These are phyloP conservation scores for Xyliphius kryptos DNA, from an alignment of 2,113 vertebrate genomes.

Conservation along the genomic window DNA sequence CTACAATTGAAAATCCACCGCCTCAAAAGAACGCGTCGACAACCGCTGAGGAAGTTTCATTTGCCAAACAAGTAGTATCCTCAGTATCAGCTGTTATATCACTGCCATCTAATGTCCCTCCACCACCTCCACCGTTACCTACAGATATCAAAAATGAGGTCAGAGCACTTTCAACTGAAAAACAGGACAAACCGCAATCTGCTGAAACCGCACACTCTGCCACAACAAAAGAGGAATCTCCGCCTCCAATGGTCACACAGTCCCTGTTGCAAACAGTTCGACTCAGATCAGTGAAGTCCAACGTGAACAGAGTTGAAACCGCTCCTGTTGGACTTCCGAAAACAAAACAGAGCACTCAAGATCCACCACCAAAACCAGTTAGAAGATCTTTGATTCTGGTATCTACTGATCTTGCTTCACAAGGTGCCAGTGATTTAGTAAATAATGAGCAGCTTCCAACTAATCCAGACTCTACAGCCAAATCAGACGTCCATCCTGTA, in stretches of 20 bases:
- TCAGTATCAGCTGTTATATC: neutral
- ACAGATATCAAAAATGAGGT: slow-evolving; percentile 29
- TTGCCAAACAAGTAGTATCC: slow-evolving; percentile 19
- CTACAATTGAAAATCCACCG: too few relatives aligned
- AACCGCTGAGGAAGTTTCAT: too few relatives aligned
- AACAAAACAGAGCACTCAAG: slow-evolving; percentile 36
- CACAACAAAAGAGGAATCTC: slow-evolving; percentile 60
- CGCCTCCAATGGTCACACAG: slow-evolving; percentile 67
- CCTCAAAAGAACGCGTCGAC: too few relatives aligned
- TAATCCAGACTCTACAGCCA: neutral
- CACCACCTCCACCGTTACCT: slow-evolving; percentile 29
- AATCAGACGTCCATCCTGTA: slow-evolving; percentile 9
- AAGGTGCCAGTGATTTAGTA: slow-evolving; percentile 24
- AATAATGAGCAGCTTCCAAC: neutral
- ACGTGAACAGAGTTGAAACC: slow-evolving; percentile 1
- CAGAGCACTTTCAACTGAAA: slow-evolving; percentile 34
- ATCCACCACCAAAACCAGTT: slow-evolving; percentile 77
- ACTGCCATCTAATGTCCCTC: slow-evolving; percentile 18
- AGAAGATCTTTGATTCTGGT: slow-evolving; percentile 66
- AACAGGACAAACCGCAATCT: slow-evolving; percentile 43
- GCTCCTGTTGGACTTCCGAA: slow-evolving; percentile 25
- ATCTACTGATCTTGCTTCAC: slow-evolving; percentile 21
- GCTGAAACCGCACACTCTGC: slow-evolving; percentile 43
- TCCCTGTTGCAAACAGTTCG: slow-evolving; percentile 81
- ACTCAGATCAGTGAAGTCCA: slow-evolving; percentile 68